Evolutionary conservation across 1,140 invertebrate species (phyloP).

Genomic region (Drosophila suzukii): DNA sequence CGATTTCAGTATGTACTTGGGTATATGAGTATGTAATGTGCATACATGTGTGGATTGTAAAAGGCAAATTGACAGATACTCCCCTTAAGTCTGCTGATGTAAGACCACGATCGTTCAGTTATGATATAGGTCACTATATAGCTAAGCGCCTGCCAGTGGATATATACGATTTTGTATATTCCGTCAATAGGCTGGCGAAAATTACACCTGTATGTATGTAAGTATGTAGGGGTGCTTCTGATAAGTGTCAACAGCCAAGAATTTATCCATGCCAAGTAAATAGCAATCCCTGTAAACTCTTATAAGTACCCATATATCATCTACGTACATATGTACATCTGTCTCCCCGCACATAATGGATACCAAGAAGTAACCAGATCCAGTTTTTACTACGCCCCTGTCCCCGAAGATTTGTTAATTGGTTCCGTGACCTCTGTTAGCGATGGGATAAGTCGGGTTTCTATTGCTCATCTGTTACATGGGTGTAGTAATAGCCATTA

Average conservation of each 20-base stretch:
- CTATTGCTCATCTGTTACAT: not conserved
- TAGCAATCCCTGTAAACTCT: conserved; percentile 1
- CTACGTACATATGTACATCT: too few relatives aligned
- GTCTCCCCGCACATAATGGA: not conserved
- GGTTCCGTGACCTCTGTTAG: conserved; percentile 26
- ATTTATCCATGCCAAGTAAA: conserved; percentile 29
- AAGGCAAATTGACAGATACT: conserved; percentile 3
- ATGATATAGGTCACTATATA: not conserved
- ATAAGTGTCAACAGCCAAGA: conserved; percentile 37
- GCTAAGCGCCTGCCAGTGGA: not conserved
- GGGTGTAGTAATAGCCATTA: not conserved
- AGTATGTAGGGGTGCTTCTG: conserved; percentile 11
- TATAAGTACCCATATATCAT: not conserved
- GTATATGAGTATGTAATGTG: conserved; percentile 33
- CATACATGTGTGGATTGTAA: conserved; percentile 13
- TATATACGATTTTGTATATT: not conserved
- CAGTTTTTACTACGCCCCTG: conserved; percentile 32
- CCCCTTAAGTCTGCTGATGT: not conserved
- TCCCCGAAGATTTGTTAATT: conserved; percentile 26
- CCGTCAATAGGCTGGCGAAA: not conserved
- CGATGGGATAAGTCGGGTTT: conserved; percentile 20
- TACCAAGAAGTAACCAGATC: conserved; percentile 8
- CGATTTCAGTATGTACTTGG: conserved; percentile 45
- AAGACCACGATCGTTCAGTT: conserved; percentile 2
- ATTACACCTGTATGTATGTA: conserved; percentile 25